A percentile compares a stretch with the other conserved stretches of the same genome.
phyloP scores from a whole-genome alignment of 2,113 vertebrate species.

The Myxocyprinus asiaticus region DNA sequence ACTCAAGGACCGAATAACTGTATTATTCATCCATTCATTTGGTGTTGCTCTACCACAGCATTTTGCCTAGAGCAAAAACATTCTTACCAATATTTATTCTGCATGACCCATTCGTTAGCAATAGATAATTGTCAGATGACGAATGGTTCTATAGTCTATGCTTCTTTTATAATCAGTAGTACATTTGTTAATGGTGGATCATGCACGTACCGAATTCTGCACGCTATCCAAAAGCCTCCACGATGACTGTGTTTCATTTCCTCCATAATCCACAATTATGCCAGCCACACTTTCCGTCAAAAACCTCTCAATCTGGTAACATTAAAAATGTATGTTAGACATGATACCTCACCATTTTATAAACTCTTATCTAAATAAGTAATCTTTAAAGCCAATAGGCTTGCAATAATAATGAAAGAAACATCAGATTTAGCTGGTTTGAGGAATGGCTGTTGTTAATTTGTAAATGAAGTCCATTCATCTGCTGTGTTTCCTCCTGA shows the following conservation, averaged over 20 bases:
- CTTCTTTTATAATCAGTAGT: too few species aligned
- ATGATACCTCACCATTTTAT: too few species aligned
- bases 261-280: slow-evolving; percentile 52
- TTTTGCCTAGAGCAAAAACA: slow-evolving; percentile 50
- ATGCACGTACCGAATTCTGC: slow-evolving; percentile 61
- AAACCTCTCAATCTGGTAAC: slow-evolving; percentile 53
- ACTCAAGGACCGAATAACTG: slow-evolving; percentile 43
- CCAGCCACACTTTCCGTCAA: slow-evolving; percentile 32
- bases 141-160: too few species aligned
- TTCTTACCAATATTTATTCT: not conserved
- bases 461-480: too few species aligned
- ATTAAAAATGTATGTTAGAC: not conserved
- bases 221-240: slow-evolving; percentile 65
- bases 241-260: not conserved
- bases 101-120: too few species aligned
- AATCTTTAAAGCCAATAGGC: too few species aligned
- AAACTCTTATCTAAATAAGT: too few species aligned
- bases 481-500: too few species aligned
- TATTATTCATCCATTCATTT: slow-evolving; percentile 67
- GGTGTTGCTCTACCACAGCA: slow-evolving; percentile 64
- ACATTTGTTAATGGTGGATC: not conserved
- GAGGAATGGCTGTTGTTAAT: too few species aligned
- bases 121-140: too few species aligned
- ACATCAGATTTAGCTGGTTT: too few species aligned
- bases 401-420: too few species aligned